Conservation (phyloP, 2,113 vertebrate species). For the Calidris pugnax region DNA sequence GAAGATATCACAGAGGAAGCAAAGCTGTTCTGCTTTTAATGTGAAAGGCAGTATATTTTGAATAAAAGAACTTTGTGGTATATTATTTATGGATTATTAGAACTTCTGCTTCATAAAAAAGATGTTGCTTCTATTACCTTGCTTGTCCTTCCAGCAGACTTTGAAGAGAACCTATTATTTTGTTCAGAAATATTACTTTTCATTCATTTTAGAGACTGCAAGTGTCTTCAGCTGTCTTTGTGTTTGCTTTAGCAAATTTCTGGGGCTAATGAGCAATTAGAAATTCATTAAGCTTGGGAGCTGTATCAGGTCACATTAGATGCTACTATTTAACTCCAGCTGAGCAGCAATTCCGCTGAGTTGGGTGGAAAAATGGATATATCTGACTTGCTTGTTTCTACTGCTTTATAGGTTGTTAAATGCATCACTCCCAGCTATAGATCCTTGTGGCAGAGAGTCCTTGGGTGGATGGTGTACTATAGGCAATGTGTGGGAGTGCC, state of each 20-base stretch:
- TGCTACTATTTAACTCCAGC: background rate
- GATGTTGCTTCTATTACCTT: background rate
- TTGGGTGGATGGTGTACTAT: background rate
- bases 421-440: background rate
- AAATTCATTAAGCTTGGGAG: conserved; percentile 13
- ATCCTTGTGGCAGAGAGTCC: background rate
- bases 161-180: background rate
- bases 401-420: background rate
- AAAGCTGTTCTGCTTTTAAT: background rate
- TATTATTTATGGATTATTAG: background rate
- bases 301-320: background rate
- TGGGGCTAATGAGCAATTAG: background rate
- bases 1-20: background rate
- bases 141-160: background rate
- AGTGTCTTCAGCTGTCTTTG: background rate
- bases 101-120: background rate
- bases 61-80: background rate
- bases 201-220: background rate
- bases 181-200: background rate
- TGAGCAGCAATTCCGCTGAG: background rate
- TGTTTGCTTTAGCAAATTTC: conserved; percentile 33
- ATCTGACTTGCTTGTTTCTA: background rate
- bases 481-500: background rate
- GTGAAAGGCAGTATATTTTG: background rate
- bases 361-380: background rate